Evolutionary conservation across 2,888 invertebrate genomes (phyloP).

Genomic region (Neelides folsomi): DNA sequence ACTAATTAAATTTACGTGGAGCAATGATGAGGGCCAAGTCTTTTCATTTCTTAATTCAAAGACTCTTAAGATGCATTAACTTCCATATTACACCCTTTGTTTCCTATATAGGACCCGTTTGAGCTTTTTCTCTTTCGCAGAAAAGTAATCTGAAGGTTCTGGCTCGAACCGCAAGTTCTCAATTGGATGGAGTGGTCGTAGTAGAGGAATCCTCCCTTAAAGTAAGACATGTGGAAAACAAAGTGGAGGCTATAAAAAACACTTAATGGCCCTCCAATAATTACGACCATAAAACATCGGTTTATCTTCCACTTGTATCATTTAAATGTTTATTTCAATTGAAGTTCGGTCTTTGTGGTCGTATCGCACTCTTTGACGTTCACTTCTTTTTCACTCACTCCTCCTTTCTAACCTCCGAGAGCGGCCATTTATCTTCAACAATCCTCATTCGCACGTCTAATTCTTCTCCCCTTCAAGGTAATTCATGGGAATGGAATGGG

Average conservation of each 20-base stretch:
- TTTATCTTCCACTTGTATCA: constrained; percentile 33
- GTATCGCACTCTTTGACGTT: neutral
- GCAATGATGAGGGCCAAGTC: constrained; percentile 17
- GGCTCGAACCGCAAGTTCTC: neutral
- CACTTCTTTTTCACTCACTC: too few relatives aligned
- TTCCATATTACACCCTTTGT: too few relatives aligned
- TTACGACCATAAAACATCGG: constrained; percentile 33
- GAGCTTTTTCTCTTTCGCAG: neutral
- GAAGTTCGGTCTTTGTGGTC: constrained; percentile 18
- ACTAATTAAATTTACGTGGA: constrained; percentile 23
- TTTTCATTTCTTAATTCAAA: constrained; percentile 17
- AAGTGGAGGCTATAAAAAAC: constrained; percentile 33
- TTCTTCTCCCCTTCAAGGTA: too few relatives aligned
- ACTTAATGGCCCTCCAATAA: constrained; percentile 34
- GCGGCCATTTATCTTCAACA: too few relatives aligned
- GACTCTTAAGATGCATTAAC: too few relatives aligned
- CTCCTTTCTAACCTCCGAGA: too few relatives aligned
- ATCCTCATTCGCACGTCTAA: too few relatives aligned
- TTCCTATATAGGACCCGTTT: too few relatives aligned
- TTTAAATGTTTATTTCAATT: constrained; percentile 34
- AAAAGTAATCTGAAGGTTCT: neutral
- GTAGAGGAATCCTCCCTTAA: constrained; percentile 1
- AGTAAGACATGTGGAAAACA: constrained; percentile 33
- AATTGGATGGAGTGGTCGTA: neutral
- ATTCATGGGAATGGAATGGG: too few relatives aligned